These are phyloP conservation scores for Gobionotothen gibberifrons DNA, from an alignment of 2,797 vertebrate species.

Conservation along the genomic window DNA sequence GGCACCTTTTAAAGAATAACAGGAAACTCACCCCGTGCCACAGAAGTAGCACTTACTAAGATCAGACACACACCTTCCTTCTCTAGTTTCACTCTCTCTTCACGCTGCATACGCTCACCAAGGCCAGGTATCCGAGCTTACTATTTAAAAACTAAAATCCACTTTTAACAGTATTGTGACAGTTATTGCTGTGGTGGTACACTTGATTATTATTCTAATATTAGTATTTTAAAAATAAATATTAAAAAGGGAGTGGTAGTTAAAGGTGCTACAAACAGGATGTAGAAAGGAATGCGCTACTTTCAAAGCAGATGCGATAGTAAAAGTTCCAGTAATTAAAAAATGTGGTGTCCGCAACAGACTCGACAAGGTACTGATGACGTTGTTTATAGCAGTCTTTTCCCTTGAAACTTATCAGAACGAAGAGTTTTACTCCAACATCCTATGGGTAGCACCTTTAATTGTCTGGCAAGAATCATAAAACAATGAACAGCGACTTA, in stretches of 20 bases:
- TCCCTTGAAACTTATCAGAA: conserved; percentile 6
- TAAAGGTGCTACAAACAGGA: conserved; percentile 59
- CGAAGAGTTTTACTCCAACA: conserved; percentile 23
- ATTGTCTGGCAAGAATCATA: conserved; percentile 24
- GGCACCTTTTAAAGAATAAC: conserved; percentile 29
- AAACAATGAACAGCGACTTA: conserved; percentile 36
- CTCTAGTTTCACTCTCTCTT: not conserved
- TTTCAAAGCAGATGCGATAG: conserved; percentile 4
- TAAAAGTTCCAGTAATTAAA: not conserved
- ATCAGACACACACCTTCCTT: not conserved
- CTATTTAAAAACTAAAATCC: conserved; percentile 25
- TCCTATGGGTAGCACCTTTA: conserved; percentile 64
- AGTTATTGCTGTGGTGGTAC: conserved; percentile 65
- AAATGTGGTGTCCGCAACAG: not conserved
- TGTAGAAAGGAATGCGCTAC: conserved; percentile 19
- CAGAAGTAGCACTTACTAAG: conserved; percentile 14
- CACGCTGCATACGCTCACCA: conserved; percentile 26
- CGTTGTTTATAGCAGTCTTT: conserved; percentile 10
- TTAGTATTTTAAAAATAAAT: conserved; percentile 41
- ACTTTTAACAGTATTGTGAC: conserved; percentile 32
- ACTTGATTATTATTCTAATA: conserved; percentile 15
- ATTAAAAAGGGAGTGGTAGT: conserved; percentile 22
- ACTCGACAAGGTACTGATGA: conserved; percentile 6
- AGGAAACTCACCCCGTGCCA: conserved; percentile 1
- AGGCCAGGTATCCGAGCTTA: conserved; percentile 26